A percentile compares a stretch with the other conserved stretches of the same genome.
Conservation (phyloP, 2,113 vertebrate genomes). For the Cyrtonyx montezumae region DNA sequence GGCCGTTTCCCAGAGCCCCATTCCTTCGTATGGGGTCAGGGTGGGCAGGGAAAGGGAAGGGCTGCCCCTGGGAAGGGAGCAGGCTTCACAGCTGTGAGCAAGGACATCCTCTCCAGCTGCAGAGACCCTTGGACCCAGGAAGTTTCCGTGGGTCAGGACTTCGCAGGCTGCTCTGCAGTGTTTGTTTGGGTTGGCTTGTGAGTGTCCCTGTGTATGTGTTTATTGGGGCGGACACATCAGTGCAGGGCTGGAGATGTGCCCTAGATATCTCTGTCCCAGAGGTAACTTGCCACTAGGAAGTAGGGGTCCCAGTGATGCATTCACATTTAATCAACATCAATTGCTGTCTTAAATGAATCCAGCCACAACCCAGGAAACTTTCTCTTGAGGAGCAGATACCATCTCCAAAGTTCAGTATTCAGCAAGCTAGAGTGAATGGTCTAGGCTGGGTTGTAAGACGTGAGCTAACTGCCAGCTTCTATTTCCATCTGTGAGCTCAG, state of each 20-base stretch:
- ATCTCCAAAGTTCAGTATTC: constrained; percentile 16
- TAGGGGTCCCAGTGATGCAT: neutral
- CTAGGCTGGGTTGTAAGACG: constrained; percentile 67
- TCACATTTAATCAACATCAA: neutral
- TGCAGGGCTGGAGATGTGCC: constrained; percentile 40
- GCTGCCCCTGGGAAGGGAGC: constrained; percentile 37
- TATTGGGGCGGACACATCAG: neutral
- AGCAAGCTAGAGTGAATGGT: constrained; percentile 23
- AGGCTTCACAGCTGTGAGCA: neutral
- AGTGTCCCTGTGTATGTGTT: neutral
- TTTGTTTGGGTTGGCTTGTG: constrained; percentile 58
- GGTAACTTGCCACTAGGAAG: neutral
- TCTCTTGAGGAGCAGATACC: constrained; percentile 22
- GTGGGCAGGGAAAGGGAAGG: constrained; percentile 32
- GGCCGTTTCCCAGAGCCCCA: neutral
- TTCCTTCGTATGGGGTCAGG: neutral
- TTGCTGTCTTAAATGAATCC: neutral
- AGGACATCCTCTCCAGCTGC: constrained; percentile 37
- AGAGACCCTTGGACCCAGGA: constrained; percentile 47
- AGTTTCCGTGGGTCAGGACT: constrained; percentile 55
- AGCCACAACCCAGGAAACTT: constrained; percentile 63
- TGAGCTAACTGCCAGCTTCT: constrained; percentile 70
- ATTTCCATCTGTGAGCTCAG: constrained; percentile 56
- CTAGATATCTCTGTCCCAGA: neutral
- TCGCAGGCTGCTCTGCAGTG: constrained; percentile 17